A percentile compares a stretch with the other conserved stretches of the same genome.
Evolutionary conservation across 1,140 invertebrate genomes (phyloP).

Genomic region (Pseudomyrmex dendroicus): DNA sequence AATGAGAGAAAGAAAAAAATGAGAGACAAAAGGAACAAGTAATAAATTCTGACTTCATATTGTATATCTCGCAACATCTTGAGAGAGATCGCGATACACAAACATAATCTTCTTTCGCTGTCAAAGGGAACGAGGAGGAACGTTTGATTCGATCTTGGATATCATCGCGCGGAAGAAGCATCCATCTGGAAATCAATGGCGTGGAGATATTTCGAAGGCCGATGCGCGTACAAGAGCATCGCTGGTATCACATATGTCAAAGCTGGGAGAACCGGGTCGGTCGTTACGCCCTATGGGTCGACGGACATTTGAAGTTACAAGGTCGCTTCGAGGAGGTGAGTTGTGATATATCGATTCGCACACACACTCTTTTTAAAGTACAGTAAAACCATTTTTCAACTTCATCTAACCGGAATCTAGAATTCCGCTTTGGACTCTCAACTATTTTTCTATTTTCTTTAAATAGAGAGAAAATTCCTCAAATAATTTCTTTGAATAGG

Average conservation of each 20-base stretch:
- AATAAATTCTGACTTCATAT: too few relatives aligned
- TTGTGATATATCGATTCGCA: not conserved
- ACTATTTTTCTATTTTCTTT: not conserved
- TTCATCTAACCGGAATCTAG: not conserved
- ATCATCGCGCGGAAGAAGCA: constrained; percentile 84
- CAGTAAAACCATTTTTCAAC: too few relatives aligned
- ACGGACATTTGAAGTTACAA: constrained; percentile 85
- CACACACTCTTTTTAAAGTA: not conserved
- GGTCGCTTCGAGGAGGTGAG: constrained; percentile 84
- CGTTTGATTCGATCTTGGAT: constrained; percentile 87
- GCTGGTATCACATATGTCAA: constrained; percentile 89
- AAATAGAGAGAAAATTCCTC: not conserved
- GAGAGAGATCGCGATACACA: not conserved
- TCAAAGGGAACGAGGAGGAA: constrained; percentile 86
- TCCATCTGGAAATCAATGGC: constrained; percentile 87
- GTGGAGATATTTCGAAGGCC: constrained; percentile 83
- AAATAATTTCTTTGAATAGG: too few relatives aligned
- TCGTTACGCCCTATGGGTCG: constrained; percentile 87
- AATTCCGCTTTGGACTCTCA: not conserved
- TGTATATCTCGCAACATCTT: too few relatives aligned
- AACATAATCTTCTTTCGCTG: constrained; percentile 50
- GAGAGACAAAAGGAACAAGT: too few relatives aligned
- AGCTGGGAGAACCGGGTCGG: constrained; percentile 87
- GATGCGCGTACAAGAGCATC: constrained; percentile 84
- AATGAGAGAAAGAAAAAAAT: too few relatives aligned